phyloP scores from a whole-genome alignment of 2,113 vertebrate genomes.

The Lanius ludovicianus region DNA sequence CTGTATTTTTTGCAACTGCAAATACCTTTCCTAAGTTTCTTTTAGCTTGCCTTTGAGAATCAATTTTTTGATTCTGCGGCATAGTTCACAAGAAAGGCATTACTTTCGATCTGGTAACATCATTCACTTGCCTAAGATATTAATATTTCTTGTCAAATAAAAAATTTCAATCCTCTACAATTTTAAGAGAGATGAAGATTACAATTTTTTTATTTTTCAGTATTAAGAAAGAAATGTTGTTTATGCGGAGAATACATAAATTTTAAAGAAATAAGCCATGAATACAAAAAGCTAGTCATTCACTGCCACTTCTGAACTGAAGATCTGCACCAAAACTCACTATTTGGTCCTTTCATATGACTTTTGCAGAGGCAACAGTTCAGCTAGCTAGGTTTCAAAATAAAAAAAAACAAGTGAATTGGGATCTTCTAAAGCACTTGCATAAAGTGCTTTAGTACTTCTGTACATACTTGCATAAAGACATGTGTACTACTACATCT shows the following conservation, averaged over 20 bases:
- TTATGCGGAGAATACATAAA: accelerated
- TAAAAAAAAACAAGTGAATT: not conserved
- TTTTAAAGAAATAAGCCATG: not conserved
- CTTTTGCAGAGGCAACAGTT: not conserved
- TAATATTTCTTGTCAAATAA: not conserved
- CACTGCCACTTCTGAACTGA: not conserved
- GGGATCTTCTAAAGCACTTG: not conserved
- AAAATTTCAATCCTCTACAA: not conserved
- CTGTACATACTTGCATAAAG: not conserved
- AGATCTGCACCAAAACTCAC: not conserved
- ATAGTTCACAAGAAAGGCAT: not conserved
- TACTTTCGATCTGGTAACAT: not conserved
- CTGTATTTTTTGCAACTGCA: not conserved
- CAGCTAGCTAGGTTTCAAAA: not conserved
- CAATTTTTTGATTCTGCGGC: not conserved
- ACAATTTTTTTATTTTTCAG: not conserved
- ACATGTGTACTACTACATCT: not conserved
- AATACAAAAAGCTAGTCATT: not conserved
- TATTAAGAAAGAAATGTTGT: not conserved
- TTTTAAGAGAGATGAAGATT: not conserved
- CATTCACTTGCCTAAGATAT: not conserved
- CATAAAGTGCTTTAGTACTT: no score
- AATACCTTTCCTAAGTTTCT: not conserved
- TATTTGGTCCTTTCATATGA: not conserved
- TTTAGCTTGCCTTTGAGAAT: not conserved